These are phyloP conservation scores for Nothoprocta pentlandii DNA, from an alignment of 2,113 vertebrate species.

Conservation along the genomic window DNA sequence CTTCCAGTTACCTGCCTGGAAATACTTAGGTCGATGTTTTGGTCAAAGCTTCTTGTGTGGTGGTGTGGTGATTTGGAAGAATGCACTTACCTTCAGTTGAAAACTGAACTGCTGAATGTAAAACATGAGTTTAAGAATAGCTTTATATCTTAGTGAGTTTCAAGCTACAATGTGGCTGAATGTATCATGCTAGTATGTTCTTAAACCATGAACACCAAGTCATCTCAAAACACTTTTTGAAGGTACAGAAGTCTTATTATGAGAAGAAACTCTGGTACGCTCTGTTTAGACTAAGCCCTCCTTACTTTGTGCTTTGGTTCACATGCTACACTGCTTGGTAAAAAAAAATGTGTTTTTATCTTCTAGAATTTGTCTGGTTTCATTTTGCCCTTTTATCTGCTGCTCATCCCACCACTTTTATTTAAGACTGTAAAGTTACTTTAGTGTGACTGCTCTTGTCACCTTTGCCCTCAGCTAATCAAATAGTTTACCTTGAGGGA, in stretches of 20 bases:
- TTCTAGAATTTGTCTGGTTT: constrained; percentile 47
- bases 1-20: not conserved
- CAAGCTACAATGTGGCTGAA: not conserved
- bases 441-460: constrained; percentile 84
- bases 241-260: not conserved
- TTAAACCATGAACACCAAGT: not conserved
- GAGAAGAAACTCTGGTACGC: not conserved
- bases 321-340: not conserved
- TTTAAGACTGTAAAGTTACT: constrained; percentile 85
- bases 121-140: not conserved
- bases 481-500: constrained; percentile 98
- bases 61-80: not conserved
- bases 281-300: not conserved
- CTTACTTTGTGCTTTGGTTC: not conserved
- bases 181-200: not conserved
- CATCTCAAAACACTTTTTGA: not conserved
- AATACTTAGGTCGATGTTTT: not conserved
- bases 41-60: not conserved
- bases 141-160: not conserved
- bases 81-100: not conserved
- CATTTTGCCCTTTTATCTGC: constrained; percentile 73
- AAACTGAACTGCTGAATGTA: not conserved
- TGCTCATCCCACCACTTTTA: constrained; percentile 80
- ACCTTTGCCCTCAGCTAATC: constrained; percentile 98
- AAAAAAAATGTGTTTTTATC: constrained; percentile 19